These are phyloP conservation scores for Prosapia bicincta DNA, from an alignment of 2,888 invertebrate genomes.

Conservation along the genomic window DNA sequence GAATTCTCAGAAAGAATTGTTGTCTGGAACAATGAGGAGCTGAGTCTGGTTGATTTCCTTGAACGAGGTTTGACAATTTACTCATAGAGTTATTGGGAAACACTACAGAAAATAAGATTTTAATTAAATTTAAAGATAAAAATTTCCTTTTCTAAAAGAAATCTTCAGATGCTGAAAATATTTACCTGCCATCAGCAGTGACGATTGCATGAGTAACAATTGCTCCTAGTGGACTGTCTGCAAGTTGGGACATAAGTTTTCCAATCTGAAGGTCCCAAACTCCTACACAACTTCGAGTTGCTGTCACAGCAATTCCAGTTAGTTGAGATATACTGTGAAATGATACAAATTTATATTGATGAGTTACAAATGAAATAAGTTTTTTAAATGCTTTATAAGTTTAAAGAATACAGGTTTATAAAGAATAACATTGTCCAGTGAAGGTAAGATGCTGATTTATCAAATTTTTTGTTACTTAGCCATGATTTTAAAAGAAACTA, in stretches of 20 bases:
- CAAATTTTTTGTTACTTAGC: too few relatives aligned
- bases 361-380: slow-evolving; percentile 10
- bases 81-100: too few relatives aligned
- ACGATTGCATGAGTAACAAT: slow-evolving; percentile 92
- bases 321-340: slow-evolving; percentile 66
- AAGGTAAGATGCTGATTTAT: too few relatives aligned
- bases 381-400: neutral
- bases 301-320: slow-evolving; percentile 81
- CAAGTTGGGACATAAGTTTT: slow-evolving; percentile 77
- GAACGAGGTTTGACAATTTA: too few relatives aligned
- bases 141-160: too few relatives aligned
- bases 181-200: slow-evolving; percentile 73
- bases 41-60: too few relatives aligned
- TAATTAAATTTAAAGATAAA: too few relatives aligned
- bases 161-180: too few relatives aligned
- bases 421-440: neutral
- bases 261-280: slow-evolving; percentile 91
- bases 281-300: slow-evolving; percentile 91
- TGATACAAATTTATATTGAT: neutral
- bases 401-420: neutral
- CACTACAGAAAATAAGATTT: too few relatives aligned
- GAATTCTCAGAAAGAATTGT: too few relatives aligned
- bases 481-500: too few relatives aligned
- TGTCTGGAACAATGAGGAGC: too few relatives aligned
- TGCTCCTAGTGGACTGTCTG: slow-evolving; percentile 88